phyloP scores from a whole-genome alignment of 2,888 invertebrate genomes.

The Acheta domesticus region DNA sequence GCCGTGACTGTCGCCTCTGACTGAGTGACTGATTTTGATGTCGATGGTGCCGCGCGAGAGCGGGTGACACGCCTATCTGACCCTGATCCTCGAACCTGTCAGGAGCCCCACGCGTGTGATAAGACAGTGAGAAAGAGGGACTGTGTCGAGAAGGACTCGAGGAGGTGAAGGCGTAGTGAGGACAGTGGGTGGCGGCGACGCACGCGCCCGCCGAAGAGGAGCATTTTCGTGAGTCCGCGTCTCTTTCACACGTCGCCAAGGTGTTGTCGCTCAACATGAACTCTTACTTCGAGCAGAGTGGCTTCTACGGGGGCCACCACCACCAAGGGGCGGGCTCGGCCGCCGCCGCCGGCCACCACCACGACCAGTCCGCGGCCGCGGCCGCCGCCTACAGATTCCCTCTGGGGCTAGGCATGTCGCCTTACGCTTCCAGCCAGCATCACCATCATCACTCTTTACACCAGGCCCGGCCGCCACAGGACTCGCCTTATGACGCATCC shows the following conservation, averaged over 20 bases:
- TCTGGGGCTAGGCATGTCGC: slow-evolving; percentile 77
- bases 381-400: slow-evolving; percentile 80
- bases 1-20: background rate
- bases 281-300: slow-evolving; percentile 94
- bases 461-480: slow-evolving; percentile 78
- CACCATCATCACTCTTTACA: slow-evolving; percentile 72
- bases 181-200: background rate
- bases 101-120: no score
- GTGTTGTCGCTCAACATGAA: slow-evolving; percentile 64
- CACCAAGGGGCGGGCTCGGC: slow-evolving; percentile 67
- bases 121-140: background rate
- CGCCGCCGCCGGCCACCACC: slow-evolving; percentile 61
- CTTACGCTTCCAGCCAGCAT: slow-evolving; percentile 65
- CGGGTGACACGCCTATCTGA: background rate
- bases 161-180: background rate
- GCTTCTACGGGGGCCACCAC: slow-evolving; percentile 90
- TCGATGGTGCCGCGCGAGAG: background rate
- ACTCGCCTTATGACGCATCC: slow-evolving; percentile 87
- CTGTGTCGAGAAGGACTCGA: background rate
- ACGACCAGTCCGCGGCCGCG: slow-evolving; percentile 59
- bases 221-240: background rate
- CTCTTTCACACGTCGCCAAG: slow-evolving; percentile 29
- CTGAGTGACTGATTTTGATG: background rate
- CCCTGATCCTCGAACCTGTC: background rate
- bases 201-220: background rate